Conservation (phyloP, 2,888 invertebrate genomes). For the Scaptomyza tumidula region DNA sequence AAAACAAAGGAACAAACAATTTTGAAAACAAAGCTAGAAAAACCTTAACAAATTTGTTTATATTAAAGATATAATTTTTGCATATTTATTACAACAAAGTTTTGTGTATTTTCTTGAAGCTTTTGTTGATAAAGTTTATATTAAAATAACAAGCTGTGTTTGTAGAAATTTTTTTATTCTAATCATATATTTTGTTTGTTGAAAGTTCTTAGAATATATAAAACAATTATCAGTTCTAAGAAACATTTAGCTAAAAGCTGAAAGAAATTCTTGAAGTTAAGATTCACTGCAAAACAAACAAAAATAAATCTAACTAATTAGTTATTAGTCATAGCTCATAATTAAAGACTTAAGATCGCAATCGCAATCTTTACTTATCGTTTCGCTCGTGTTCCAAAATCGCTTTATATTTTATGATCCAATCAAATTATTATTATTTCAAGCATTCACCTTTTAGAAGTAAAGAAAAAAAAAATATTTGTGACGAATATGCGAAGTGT, state of each 20-base stretch:
- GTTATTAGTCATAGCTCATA: conserved; percentile 20
- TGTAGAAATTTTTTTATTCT: background rate
- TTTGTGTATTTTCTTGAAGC: background rate
- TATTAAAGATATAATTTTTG: background rate
- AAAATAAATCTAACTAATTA: conserved; percentile 17
- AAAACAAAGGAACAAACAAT: too few relatives aligned
- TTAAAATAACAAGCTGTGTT: background rate
- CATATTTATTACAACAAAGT: background rate
- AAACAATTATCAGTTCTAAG: too few relatives aligned
- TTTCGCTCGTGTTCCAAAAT: background rate
- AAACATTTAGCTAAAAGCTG: too few relatives aligned
- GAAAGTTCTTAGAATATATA: too few relatives aligned
- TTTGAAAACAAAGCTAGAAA: too few relatives aligned
- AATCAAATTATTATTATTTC: conserved; percentile 56
- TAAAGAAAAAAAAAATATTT: conserved; percentile 5
- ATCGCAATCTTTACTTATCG: conserved; percentile 6
- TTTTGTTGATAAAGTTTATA: background rate
- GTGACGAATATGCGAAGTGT: conserved; percentile 43
- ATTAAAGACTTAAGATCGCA: conserved; percentile 20
- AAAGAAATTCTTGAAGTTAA: too few relatives aligned
- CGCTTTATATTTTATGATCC: conserved; percentile 31
- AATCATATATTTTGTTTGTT: too few relatives aligned
- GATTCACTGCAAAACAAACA: background rate
- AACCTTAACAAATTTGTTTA: too few relatives aligned
- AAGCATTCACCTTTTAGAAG: background rate